phyloP scores from a whole-genome alignment of 2,888 invertebrate genomes.

The Ommatoiulus sabulosus region DNA sequence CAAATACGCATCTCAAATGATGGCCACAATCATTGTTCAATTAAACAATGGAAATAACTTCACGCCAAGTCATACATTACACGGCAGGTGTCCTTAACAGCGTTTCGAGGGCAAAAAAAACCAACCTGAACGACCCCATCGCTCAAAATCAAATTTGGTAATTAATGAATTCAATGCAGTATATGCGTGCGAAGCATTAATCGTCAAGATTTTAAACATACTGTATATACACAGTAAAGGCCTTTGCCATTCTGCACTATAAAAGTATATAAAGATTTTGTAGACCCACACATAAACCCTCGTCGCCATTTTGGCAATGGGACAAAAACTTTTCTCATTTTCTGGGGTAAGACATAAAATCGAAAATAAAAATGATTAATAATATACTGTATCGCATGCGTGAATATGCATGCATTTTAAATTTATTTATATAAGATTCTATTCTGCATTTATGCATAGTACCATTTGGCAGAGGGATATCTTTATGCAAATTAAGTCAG shows the following conservation, averaged over 20 bases:
- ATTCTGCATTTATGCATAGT: no score
- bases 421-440: no score
- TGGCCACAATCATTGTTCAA: not conserved
- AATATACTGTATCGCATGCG: no score
- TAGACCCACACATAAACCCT: no score
- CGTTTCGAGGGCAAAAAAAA: not conserved
- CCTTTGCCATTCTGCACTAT: not conserved
- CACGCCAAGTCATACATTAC: not conserved
- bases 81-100: not conserved
- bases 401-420: no score
- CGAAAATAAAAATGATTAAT: no score
- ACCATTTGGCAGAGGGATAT: no score
- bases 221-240: not conserved
- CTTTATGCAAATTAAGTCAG: no score
- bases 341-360: no score
- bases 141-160: not conserved
- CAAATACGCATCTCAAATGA: not conserved
- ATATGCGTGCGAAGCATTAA: not conserved
- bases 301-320: no score
- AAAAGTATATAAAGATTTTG: no score
- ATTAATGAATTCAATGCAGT: not conserved
- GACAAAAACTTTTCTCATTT: no score
- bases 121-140: not conserved
- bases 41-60: constrained; percentile 34
- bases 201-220: not conserved